A percentile compares a stretch with the other conserved stretches of the same genome.
Evolutionary conservation across 1,140 invertebrate species (phyloP).

Genomic region (Batillaria attramentaria): DNA sequence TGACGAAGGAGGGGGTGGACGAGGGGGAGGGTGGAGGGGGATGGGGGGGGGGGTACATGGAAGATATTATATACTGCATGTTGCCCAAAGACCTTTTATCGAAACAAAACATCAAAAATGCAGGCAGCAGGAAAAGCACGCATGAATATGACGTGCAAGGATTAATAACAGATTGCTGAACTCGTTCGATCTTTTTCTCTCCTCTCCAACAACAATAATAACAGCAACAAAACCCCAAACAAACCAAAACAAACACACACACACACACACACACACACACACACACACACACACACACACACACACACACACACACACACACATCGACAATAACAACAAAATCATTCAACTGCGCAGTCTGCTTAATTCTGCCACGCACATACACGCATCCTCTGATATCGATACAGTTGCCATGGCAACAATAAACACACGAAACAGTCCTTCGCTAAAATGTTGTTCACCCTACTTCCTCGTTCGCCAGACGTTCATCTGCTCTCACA

Average conservation of each 20-base stretch:
- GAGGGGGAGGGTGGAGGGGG: neutral
- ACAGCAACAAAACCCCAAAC: too few species aligned
- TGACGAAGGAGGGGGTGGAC: neutral
- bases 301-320: neutral
- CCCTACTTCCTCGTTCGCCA: neutral
- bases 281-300: neutral
- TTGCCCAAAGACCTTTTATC: neutral
- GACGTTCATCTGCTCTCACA: too few species aligned
- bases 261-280: neutral
- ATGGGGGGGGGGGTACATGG: neutral
- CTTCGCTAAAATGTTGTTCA: neutral
- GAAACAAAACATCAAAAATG: neutral
- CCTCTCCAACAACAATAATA: too few species aligned
- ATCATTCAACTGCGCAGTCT: neutral
- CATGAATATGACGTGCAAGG: neutral
- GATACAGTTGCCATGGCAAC: neutral
- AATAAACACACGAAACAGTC: neutral
- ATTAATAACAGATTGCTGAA: neutral
- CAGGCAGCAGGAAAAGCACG: neutral
- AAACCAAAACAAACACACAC: neutral
- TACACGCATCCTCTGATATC: neutral
- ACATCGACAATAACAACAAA: neutral
- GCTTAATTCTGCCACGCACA: neutral
- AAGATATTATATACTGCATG: neutral
- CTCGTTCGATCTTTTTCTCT: neutral